Evolutionary conservation across 2,113 vertebrate species (phyloP), one percentile per base, ranked within the genome.

Genomic region (Chaetura pelagica): DNA sequence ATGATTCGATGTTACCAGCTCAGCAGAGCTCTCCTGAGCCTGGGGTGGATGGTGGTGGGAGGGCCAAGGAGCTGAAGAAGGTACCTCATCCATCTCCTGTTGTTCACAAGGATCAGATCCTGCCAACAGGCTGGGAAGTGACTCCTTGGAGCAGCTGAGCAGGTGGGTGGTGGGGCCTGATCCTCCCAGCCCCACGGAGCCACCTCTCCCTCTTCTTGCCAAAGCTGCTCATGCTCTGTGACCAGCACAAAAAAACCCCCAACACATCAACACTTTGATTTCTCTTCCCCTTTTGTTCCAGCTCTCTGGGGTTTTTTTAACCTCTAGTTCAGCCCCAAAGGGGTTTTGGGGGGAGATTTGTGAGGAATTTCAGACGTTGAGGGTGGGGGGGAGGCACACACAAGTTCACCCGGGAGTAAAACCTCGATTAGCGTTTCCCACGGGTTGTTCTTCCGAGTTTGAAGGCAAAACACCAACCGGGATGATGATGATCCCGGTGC

Each of bases 181-280:
- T 27, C 8, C 15, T 58, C 23, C 34, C n/a, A 11, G 23, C 51
- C 51, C 15, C 3, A 6, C 3, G 11, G 10, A 16, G 6, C 55
- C 35, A 7, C 26, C 8, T 10, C 20, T 24, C 29, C 51, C 26
- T 18, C 26, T 32, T 49, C 2, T 0, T 21, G 12, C 51, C 61
- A 4, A 30, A 22, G 2, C 48, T 7, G 1, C 1, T 15, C 6
- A 2, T 7, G 22, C 35, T 20, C 5, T 23, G 6, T 6, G 8
- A 32, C 6, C 22, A 19, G 40, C 19, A 10, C n/a, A 18, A 29
- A 35, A 40, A 46, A 19, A 19, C 22, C 11, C 19, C 54, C 38
- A 38, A 38, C 38, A 38, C 38, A 14, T 14, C 9, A 13, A 2
- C 42, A 2, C 4, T n/a, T 15, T 20, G 7, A 8, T 42, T 42